Evolutionary conservation across 2,888 invertebrate genomes (phyloP), one percentile per base, ranked within the genome.

Genomic region (Cecidostiba fungosa): DNA sequence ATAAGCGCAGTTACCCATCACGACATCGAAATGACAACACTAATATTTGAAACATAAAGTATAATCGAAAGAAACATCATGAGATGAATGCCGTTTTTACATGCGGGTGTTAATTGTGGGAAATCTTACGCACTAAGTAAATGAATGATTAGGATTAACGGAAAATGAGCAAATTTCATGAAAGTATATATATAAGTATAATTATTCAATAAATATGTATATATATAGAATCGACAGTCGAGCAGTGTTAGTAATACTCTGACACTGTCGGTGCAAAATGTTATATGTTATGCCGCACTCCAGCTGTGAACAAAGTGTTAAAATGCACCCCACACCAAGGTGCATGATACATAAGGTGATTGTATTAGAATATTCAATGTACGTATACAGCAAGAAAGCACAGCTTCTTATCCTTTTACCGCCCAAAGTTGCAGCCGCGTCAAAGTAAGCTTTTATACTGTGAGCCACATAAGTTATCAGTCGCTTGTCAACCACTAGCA

Each of bases 291-390:
- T 86, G 77, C 91, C 88, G 90, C 91, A 91, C 91, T 91, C 91
- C 91, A 91, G 92, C 92, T 93, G 91, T 91, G 91, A 92, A 92
- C 91, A 92, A 92, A 91, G 92, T 92, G 91, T 92, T 92, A 87
- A 80, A 86, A 87, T 91, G 89, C 91, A 92, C 91, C 91, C 89
- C 89, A 90, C 89, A 89, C 90, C 89, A 89, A 90, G 90, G 90
- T 91, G 91, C 91, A 90, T 89, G 59, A 66, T 77, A 74, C 47
- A 79, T 79, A 85, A 87, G 10, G 73, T 82, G 78, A 79, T 14
- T 66, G n/a, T 36, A 80, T 77, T 29, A 16, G 47, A 32, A 78
- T 85, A 82, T 70, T 79, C 36, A 78, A 82, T 74, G 47, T 76
- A 85, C 29, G 14, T 43, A 50, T 76, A 70, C 70, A 89, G 90